phyloP scores from a whole-genome alignment of 2,113 vertebrate genomes.

The Pogonocichla stellata region DNA sequence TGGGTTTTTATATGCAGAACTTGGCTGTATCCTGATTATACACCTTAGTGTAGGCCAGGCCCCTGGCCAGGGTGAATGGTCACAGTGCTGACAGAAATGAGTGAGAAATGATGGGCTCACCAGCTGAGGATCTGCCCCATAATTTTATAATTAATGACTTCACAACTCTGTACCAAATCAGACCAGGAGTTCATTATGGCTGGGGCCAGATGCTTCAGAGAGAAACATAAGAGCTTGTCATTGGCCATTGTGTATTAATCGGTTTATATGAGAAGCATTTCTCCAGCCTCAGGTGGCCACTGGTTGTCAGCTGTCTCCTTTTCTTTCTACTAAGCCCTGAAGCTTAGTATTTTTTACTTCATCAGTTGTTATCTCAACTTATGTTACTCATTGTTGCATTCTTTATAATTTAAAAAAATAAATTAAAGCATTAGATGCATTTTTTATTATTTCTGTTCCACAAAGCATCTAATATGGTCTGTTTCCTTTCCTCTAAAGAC shows the following conservation, averaged over 20 bases:
- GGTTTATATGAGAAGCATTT: constrained; percentile 19
- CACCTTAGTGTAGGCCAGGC: background rate
- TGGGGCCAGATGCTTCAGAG: constrained; percentile 50
- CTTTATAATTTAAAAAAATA: background rate
- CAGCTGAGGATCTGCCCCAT: constrained; percentile 31
- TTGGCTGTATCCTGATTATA: background rate
- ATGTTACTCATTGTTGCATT: background rate
- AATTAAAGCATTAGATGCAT: background rate
- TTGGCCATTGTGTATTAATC: constrained; percentile 45
- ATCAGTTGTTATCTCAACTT: background rate
- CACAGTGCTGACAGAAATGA: background rate
- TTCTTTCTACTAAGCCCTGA: background rate
- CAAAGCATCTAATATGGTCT: background rate
- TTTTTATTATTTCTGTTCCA: background rate
- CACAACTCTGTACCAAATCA: constrained; percentile 10
- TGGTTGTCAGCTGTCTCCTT: constrained; percentile 15
- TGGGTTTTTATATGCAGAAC: background rate
- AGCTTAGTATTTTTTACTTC: background rate
- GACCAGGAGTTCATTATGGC: constrained; percentile 10
- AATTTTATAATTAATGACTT: constrained; percentile 48
- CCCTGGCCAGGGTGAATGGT: background rate
- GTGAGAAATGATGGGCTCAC: background rate
- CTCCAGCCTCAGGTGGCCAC: constrained; percentile 44
- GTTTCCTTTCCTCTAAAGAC: background rate
- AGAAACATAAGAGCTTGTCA: constrained; percentile 21